Evolutionary conservation across 2,797 vertebrate species (phyloP), one percentile per base, ranked within the genome.

Genomic region (Siniperca undulata): DNA sequence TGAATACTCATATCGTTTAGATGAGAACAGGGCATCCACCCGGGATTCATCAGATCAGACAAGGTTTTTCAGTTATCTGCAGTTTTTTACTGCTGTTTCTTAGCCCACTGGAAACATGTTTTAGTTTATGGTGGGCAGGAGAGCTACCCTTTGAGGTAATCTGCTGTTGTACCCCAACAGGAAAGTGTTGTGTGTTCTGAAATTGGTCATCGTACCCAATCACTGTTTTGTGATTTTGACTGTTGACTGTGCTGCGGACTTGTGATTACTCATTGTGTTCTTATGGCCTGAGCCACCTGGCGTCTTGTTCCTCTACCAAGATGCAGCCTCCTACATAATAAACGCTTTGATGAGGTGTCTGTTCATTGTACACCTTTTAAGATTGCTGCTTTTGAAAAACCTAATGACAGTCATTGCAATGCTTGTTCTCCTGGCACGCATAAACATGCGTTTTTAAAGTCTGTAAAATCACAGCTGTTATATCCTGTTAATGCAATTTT

Each of bases 301-400:
- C 55, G 19, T 77, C 77, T 86, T 78, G 83, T 84, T 91, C 78
- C 78, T 83, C 76, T 46, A 64, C 22, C 68, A 80, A 84, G 71
- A 73, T 81, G 79, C 73, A 82, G 60, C 92, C 87, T 86, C 87
- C 84, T 77, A 87, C 88, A 80, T 76, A 84, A 84, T 78, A 85
- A 86, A 80, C 40, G 14, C 78, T 84, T 84, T 89, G 78, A 87
- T 85, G 58, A 84, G 46, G 55, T 53, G 59, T 81, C 50, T 70
- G 11, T 84, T 83, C 53, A 53, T 42, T 68, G 46, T 60, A 55
- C 53, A 81, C 59, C 65, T 82, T 74, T 82, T 53, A 52, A 66
- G 24, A 62, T 19, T 24, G 24, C n/a, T 40, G 48, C 67, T 76
- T 76, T 67, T 80, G 38, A 61, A 53, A 74, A 79, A 50, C 71